Evolutionary conservation across 2,888 invertebrate species (phyloP), one percentile per base, ranked within the genome.

Genomic region (Orchesellides sinensis): DNA sequence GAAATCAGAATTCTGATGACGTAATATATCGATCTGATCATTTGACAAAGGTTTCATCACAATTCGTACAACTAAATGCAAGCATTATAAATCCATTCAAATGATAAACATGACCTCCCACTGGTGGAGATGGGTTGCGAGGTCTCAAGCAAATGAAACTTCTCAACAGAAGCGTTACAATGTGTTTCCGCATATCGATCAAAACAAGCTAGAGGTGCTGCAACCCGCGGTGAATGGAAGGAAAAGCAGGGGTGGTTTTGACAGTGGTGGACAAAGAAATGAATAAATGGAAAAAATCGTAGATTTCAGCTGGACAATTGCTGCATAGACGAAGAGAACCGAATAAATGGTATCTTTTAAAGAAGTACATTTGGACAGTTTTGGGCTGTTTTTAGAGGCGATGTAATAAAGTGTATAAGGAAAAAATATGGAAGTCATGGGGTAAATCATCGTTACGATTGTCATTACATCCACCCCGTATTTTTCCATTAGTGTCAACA

Each of bases 101-200:
- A 70, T 35, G 72, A 66, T 79, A 65, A 72, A 72, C 65, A 52
- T 54, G 45, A 61, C 61, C 72, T 49, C 80, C 80, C 66, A 61
- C 72, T 68, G 80, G 54, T 73, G 35, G n/a, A n/a, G n/a, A n/a
- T n/a, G n/a, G n/a, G 49, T 47, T 54, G 75, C 32, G 21, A 23
- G 40, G 27, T 68, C 21, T 19, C 1, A 4, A 29, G n/a, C 5
- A 25, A 27, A 59, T 54, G 27, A 59, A 59, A 27, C 10, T 59
- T 29, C 17, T 10, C n/a, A n/a, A n/a, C n/a, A n/a, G 52, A 21
- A 21, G 1, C 1, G 52, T 52, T 1, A 52, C 3, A 52, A 4
- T 10, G 8, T 17, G 19, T 14, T 27, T 47, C 29, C 49, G n/a
- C n/a, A 12, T 61, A 73, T 73, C 47, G 47, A 73, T 73, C 61